phyloP scores from a whole-genome alignment of 2,888 invertebrate species.

The Mimachlamys varia region DNA sequence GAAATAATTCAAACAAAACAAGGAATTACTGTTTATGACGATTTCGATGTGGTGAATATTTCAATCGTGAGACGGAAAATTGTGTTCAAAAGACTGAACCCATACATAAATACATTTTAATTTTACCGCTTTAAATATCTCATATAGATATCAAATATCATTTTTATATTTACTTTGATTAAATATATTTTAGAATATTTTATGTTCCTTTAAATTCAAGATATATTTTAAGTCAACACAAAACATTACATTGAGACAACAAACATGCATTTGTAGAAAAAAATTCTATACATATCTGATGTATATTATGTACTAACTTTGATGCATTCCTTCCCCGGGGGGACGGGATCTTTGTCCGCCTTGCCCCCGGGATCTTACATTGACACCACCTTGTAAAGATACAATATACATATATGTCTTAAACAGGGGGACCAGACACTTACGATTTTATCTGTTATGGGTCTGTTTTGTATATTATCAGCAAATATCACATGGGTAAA shows the following conservation, averaged over 20 bases:
- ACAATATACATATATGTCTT: background rate
- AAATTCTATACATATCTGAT: background rate
- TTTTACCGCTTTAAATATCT: no score
- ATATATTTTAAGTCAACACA: background rate
- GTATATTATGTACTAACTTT: background rate
- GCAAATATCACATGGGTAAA: background rate
- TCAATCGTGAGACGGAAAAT: no score
- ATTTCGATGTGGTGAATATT: no score
- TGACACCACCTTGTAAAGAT: background rate
- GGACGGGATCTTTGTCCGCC: constrained; percentile 11
- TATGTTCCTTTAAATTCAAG: no score
- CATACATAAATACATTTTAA: no score
- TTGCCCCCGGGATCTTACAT: background rate
- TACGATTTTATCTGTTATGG: background rate
- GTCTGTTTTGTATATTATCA: background rate
- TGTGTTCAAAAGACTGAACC: no score
- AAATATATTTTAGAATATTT: no score
- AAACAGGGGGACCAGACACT: background rate
- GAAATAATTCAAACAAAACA: no score
- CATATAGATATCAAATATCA: no score
- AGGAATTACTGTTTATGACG: no score
- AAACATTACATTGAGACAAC: background rate
- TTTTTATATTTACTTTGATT: no score
- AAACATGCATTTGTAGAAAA: background rate
- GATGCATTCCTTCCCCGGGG: background rate